Evolutionary conservation across 1,140 invertebrate genomes (phyloP), one percentile per base, ranked within the genome.

Genomic region (Drosophila insularis): DNA sequence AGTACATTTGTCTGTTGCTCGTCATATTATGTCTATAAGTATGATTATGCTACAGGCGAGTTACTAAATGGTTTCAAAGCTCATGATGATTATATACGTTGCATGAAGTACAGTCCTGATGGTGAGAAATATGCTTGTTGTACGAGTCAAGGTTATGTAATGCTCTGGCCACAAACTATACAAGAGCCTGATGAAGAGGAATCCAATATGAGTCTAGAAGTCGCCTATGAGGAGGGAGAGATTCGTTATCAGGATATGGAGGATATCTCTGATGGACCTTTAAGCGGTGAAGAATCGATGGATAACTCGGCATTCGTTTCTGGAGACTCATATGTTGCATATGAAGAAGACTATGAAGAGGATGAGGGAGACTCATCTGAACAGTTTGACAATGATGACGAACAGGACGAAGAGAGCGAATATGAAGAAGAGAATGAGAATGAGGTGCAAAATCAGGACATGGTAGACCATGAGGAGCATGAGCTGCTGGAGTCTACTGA

Each of bases 11-110:
- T 99, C 2, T 98, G 97, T 89, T 98, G 97, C 8, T 97, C 98
- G 89, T 97, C 99, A 92, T 95, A 98, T 62, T 98, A 97, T 91
- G 96, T 99, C 93, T 99, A 99, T 93, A 99, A 99, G 93, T 98
- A 96, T 92, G 97, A 99, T 91, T 99, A 97, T 85, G 94, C 94
- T 35, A 97, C 96, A 17, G 97, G 97, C 2, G 4, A 19, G 0
- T 5, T 68, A 1, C 3, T 66, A 97, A 99, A 93, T 98, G 96
- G n/a, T 2, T 99, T 98, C 90, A 98, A 98, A 92, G 98, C 98
- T 17, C 98, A 99, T 92, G 98, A 99, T 93, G 97, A 97, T 2
- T 97, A 97, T 2, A 95, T 99, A 6, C 98, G 98, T 90, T 97
- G 96, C 91, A 96, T 99, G 43, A 94, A 96, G 71, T 99, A 98